These are phyloP conservation scores for Sebastes trivittatus DNA, from an alignment of 2,797 vertebrate species.

Conservation along the genomic window DNA sequence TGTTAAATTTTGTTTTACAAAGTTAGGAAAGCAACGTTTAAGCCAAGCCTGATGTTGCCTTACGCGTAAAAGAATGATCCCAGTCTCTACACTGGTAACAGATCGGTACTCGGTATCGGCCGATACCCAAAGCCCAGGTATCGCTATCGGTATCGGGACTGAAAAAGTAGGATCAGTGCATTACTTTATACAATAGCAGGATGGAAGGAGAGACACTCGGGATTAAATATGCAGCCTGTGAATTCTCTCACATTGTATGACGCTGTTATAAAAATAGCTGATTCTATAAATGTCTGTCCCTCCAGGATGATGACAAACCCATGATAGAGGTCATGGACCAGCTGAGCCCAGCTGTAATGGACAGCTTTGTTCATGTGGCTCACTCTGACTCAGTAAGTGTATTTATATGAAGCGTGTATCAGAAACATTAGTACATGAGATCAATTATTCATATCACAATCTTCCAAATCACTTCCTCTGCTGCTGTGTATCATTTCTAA, in stretches of 20 bases:
- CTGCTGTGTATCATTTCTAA: conserved; percentile 51
- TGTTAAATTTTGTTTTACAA: too few species aligned
- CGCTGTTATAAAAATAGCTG: conserved; percentile 57
- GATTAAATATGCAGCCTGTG: conserved; percentile 30
- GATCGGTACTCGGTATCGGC: too few species aligned
- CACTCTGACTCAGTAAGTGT: conserved; percentile 94
- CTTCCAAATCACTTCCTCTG: not conserved
- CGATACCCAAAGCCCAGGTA: too few species aligned
- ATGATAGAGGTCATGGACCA: conserved; percentile 99
- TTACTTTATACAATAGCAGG: not conserved
- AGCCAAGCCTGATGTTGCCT: too few species aligned
- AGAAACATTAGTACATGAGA: not conserved
- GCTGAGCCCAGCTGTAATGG: conserved; percentile 94
- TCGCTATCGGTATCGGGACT: too few species aligned
- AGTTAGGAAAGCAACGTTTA: too few species aligned
- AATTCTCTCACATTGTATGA: conserved; percentile 45
- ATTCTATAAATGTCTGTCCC: conserved; percentile 50
- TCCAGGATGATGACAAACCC: conserved; percentile 96
- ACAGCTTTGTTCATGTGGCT: conserved; percentile 96
- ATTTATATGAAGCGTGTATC: not conserved
- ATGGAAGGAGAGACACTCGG: conserved; percentile 1
- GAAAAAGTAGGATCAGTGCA: too few species aligned
- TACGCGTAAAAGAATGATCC: rapidly evolving
- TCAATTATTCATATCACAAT: not conserved
- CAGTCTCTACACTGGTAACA: too few species aligned